Percentiles rank a stretch among this genome's conserved stretches.
Evolutionary conservation across 2,797 vertebrate genomes (phyloP).

Genomic region (Mormyrops attenuatus): DNA sequence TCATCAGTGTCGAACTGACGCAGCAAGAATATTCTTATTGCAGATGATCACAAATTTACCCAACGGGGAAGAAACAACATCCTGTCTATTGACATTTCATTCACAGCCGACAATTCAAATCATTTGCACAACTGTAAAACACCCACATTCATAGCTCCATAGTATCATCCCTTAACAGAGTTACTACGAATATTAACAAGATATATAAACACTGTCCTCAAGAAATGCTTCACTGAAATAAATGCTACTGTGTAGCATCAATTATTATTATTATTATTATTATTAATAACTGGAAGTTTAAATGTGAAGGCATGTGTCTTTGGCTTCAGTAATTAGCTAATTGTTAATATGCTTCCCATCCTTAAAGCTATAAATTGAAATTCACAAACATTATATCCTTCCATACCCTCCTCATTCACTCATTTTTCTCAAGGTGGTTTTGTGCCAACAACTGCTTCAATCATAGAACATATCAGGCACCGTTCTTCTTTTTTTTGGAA

Average conservation of each 20-base stretch:
- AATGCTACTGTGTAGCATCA: neutral
- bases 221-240: neutral
- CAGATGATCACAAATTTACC: neutral
- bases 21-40: slow-evolving; percentile 1
- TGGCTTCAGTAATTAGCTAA: neutral
- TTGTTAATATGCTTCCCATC: neutral
- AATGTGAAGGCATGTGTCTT: neutral
- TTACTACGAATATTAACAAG: neutral
- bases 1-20: neutral
- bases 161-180: neutral
- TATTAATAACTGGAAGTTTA: neutral
- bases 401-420: neutral
- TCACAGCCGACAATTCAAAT: neutral
- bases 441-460: neutral
- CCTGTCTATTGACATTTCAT: neutral
- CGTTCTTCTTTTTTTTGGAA: neutral
- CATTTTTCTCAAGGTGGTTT: neutral
- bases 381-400: neutral
- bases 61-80: neutral
- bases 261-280: neutral
- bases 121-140: neutral
- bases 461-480: neutral
- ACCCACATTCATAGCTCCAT: neutral
- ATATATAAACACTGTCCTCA: neutral
- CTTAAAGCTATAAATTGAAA: neutral